Evolutionary conservation across 2,888 invertebrate genomes (phyloP).

Genomic region (Polymixis flavicincta): DNA sequence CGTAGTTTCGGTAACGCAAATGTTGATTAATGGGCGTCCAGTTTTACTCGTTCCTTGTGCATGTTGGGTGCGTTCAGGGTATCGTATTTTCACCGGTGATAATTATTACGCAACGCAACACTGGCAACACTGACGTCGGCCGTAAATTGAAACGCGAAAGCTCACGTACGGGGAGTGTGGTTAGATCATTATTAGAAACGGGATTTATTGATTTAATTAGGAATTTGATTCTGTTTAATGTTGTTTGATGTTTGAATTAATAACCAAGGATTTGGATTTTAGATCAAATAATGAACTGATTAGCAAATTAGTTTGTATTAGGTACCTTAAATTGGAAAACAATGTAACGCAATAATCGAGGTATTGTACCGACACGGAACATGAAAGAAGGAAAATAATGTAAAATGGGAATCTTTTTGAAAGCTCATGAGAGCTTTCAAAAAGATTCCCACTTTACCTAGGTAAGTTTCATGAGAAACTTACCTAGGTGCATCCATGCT

Average conservation of each 20-base stretch:
- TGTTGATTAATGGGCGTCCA: conserved; percentile 72
- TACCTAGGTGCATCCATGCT: too few species aligned
- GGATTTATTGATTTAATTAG: conserved; percentile 49
- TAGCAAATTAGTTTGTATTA: background rate
- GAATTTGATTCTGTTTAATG: conserved; percentile 39
- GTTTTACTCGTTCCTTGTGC: conserved; percentile 67
- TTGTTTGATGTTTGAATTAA: conserved; percentile 17
- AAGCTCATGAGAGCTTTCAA: too few species aligned
- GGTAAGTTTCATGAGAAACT: too few species aligned
- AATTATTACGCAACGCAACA: conserved; percentile 81
- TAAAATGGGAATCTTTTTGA: background rate
- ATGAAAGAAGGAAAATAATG: background rate
- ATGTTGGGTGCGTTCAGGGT: conserved; percentile 62
- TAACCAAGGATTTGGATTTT: conserved; percentile 14
- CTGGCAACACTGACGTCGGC: conserved; percentile 71
- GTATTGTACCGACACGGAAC: background rate
- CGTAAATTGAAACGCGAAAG: conserved; percentile 75
- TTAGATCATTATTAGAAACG: conserved; percentile 63
- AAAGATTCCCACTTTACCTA: too few species aligned
- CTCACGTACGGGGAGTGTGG: conserved; percentile 53
- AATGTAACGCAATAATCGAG: background rate
- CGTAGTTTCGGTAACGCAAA: conserved; percentile 47
- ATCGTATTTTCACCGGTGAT: conserved; percentile 79
- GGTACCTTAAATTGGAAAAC: background rate
- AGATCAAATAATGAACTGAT: background rate